Percentiles rank a stretch among this genome's conserved stretches.
Conservation (phyloP, 1,140 invertebrate genomes). For the Ceratina australensis region DNA sequence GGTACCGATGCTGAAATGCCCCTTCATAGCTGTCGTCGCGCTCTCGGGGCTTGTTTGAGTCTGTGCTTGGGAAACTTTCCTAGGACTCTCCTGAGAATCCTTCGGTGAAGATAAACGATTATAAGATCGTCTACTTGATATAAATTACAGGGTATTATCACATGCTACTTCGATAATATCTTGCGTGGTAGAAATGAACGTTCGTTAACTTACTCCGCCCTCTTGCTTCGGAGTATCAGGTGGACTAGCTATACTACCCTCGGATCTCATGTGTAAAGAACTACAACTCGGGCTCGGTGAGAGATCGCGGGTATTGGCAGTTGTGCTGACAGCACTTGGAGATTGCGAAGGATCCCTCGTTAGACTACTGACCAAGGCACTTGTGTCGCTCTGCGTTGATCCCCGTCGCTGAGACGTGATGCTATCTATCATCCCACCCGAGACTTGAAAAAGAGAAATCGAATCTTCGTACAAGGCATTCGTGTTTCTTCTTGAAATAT, state of each 20-base stretch:
- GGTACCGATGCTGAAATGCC: slow-evolving; percentile 83
- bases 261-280: slow-evolving; percentile 80
- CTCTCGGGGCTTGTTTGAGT: slow-evolving; percentile 89
- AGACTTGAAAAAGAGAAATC: slow-evolving; percentile 68
- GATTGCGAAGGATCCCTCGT: slow-evolving; percentile 82
- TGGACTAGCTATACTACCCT: slow-evolving; percentile 78
- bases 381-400: slow-evolving; percentile 84
- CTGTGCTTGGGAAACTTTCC: slow-evolving; percentile 84
- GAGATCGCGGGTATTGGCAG: slow-evolving; percentile 81
- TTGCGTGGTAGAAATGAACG: neutral
- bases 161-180: no score
- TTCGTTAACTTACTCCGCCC: slow-evolving; percentile 62
- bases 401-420: slow-evolving; percentile 78
- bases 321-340: slow-evolving; percentile 78
- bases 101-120: slow-evolving; percentile 42
- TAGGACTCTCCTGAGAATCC: slow-evolving; percentile 76
- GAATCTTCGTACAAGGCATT: neutral
- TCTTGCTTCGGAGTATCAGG: slow-evolving; percentile 79
- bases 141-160: no score
- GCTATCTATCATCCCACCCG: slow-evolving; percentile 76
- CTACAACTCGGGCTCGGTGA: slow-evolving; percentile 83
- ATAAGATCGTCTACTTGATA: neutral
- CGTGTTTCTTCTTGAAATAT: neutral
- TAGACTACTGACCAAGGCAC: slow-evolving; percentile 83
- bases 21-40: slow-evolving; percentile 78